Evolutionary conservation across 30 jellyfish, hydroid and myxozoan genomes (phyloP).

Genomic region (Nemopilema nomurai): DNA sequence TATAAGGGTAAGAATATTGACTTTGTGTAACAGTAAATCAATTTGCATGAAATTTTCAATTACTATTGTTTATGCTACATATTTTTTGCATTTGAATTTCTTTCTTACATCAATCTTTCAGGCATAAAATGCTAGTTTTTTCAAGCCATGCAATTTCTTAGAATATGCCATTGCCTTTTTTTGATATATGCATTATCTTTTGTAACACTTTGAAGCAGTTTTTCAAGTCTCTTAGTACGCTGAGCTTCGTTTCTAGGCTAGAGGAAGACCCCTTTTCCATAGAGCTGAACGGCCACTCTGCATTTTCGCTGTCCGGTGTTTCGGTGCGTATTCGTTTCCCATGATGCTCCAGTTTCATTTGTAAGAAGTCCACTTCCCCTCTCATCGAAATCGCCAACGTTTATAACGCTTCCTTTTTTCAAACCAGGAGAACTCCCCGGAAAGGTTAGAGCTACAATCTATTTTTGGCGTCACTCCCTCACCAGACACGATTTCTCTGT

Average conservation of each 20-base stretch:
- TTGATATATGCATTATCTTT: neutral
- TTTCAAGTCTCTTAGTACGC: neutral
- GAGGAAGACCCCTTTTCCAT: constrained; percentile 93
- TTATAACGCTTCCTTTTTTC: neutral
- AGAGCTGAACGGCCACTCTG: constrained; percentile 84
- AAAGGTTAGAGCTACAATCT: constrained; percentile 44
- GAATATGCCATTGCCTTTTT: neutral
- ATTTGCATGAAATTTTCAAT: no score
- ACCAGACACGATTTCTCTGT: constrained; percentile 65
- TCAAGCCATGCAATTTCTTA: no score
- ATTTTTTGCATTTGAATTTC: no score
- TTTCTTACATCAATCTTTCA: no score
- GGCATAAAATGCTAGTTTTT: neutral
- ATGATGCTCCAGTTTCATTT: neutral
- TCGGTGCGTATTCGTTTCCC: constrained; percentile 51
- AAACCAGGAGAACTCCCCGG: constrained; percentile 40
- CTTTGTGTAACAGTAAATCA: no score
- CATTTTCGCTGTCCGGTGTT: constrained; percentile 75
- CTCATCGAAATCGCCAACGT: neutral
- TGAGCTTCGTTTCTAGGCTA: constrained; percentile 61
- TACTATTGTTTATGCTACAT: no score
- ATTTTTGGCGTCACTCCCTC: constrained; percentile 78
- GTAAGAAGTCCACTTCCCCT: neutral
- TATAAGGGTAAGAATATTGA: no score
- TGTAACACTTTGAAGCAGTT: neutral